A percentile compares a stretch with the other conserved stretches of the same genome.
phyloP scores from a whole-genome alignment of 2,888 invertebrate species.

The Ellobium chinense region DNA sequence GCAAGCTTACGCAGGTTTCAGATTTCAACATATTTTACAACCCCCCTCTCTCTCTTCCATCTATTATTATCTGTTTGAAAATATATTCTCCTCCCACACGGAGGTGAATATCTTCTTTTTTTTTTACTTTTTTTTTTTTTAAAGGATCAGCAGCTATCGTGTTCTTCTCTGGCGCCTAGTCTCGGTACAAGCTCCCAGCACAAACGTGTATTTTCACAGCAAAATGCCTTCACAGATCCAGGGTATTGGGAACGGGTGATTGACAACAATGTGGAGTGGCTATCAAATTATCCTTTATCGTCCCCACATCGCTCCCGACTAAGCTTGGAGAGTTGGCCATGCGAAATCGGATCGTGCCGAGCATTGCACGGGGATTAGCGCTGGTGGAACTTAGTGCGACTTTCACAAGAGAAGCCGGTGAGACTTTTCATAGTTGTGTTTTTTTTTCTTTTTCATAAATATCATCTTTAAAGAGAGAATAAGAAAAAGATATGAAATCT shows the following conservation, averaged over 20 bases:
- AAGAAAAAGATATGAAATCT: too few relatives aligned
- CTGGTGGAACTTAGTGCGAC: not conserved
- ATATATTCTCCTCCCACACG: not conserved
- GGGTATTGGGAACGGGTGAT: not conserved
- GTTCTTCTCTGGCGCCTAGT: constrained; percentile 26
- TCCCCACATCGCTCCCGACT: not conserved
- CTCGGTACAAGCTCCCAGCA: not conserved
- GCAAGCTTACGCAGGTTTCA: not conserved
- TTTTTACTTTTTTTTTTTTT: not conserved
- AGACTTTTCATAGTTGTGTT: not conserved
- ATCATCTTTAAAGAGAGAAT: too few relatives aligned
- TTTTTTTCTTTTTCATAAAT: not conserved
- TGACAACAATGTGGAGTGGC: constrained; percentile 34
- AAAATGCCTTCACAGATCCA: constrained; percentile 37
- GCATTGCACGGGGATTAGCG: not conserved
- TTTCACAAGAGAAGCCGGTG: too few relatives aligned
- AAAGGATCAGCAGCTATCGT: constrained; percentile 9
- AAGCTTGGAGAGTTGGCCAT: constrained; percentile 11
- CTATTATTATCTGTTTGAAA: not conserved
- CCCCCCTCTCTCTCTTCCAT: not conserved
- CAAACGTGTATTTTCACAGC: constrained; percentile 36
- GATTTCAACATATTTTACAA: not conserved
- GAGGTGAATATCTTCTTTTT: too few relatives aligned
- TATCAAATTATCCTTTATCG: constrained; percentile 38
- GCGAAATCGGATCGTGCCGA: constrained; percentile 15